These are phyloP conservation scores for Brachypteracias leptosomus DNA, from an alignment of 2,113 vertebrate species.

Conservation along the genomic window DNA sequence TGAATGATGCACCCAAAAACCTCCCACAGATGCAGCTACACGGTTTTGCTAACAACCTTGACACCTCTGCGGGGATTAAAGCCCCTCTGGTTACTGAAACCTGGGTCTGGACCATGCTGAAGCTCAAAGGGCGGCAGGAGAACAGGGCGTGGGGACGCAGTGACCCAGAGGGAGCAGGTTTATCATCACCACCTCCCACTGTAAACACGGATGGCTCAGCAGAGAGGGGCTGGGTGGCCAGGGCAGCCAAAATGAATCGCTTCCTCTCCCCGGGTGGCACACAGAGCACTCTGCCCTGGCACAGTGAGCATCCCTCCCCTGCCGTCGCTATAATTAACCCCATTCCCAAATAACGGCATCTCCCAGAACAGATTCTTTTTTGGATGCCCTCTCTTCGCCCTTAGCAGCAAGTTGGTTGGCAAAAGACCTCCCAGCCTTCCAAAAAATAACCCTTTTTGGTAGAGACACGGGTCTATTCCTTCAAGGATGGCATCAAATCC, in stretches of 20 bases:
- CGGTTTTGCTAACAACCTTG: not conserved
- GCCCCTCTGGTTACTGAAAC: not conserved
- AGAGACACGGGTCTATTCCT: accelerated
- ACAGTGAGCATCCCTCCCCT: not conserved
- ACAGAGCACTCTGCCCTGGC: not conserved
- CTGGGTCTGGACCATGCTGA: not conserved
- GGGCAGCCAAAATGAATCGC: not conserved
- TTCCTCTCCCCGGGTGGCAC: not conserved
- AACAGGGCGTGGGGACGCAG: accelerated
- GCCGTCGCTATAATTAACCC: not conserved
- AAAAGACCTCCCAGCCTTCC: not conserved
- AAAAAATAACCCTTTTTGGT: not conserved
- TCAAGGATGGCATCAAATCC: not conserved
- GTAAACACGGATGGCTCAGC: constrained; percentile 61
- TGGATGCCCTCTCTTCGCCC: not conserved
- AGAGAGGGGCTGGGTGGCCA: not conserved
- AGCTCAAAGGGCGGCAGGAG: not conserved
- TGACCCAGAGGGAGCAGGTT: not conserved
- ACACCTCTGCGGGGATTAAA: not conserved
- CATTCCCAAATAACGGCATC: not conserved
- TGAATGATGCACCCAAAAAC: accelerated
- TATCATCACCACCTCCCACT: constrained; percentile 18
- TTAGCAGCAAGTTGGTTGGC: not conserved
- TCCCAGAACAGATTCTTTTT: not conserved
- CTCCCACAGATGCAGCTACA: accelerated